A percentile compares a stretch with the other conserved stretches of the same genome.
phyloP scores from a whole-genome alignment of 2,888 invertebrate genomes.

The Bimastos eiseni region DNA sequence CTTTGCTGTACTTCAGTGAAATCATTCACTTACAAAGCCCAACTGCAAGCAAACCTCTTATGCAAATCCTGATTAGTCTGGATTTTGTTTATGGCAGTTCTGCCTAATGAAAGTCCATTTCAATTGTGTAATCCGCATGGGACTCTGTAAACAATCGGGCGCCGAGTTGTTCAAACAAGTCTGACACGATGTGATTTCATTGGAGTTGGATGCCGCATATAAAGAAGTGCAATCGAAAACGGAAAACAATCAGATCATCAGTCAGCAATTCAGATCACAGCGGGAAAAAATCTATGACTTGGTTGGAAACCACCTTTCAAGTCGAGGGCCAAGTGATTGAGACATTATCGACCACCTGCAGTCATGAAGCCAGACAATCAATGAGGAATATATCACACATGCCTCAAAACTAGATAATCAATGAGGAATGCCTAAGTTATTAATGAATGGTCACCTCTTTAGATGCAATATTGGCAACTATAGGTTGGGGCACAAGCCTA shows the following conservation, averaged over 20 bases:
- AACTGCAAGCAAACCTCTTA: neutral
- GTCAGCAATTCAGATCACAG: neutral
- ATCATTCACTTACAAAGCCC: neutral
- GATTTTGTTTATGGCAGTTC: neutral
- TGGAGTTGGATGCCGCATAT: neutral
- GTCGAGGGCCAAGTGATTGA: neutral
- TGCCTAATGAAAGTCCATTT: constrained; percentile 13
- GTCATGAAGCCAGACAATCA: neutral
- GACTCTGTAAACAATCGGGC: constrained; percentile 6
- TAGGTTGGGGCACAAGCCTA: neutral
- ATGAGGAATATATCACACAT: neutral
- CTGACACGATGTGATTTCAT: neutral
- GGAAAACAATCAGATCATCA: constrained; percentile 13
- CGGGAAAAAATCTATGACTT: neutral
- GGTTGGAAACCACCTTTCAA: neutral
- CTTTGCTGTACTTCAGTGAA: neutral
- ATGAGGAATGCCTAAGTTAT: neutral
- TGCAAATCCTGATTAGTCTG: neutral
- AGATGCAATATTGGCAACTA: neutral
- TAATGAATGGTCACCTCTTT: neutral
- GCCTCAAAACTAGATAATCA: neutral
- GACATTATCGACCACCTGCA: constrained; percentile 13
- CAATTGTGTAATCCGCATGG: constrained; percentile 1
- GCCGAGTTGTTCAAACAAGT: neutral
- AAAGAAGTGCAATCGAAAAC: neutral